These are phyloP conservation scores for Carapus acus DNA, from an alignment of 2,797 vertebrate species.

Conservation along the genomic window DNA sequence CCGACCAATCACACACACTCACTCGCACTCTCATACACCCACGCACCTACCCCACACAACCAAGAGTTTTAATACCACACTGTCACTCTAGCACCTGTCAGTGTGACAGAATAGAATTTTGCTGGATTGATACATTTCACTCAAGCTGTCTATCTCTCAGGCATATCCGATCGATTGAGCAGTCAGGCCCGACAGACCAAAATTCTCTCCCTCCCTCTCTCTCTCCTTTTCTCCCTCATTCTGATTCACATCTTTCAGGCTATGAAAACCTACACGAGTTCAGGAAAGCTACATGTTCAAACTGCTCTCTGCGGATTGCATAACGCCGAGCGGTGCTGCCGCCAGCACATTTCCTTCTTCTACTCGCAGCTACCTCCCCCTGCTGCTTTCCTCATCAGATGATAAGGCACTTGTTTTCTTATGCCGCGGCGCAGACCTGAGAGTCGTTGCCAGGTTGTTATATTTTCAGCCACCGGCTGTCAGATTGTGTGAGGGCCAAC, in stretches of 20 bases:
- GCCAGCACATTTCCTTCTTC: constrained; percentile 42
- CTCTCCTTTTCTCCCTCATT: neutral
- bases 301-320: constrained; percentile 48
- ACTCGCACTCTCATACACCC: neutral
- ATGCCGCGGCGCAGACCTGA: constrained; percentile 28
- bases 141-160: neutral
- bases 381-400: constrained; percentile 38
- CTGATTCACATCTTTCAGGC: neutral
- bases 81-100: neutral
- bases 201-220: too few species aligned
- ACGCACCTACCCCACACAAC: neutral
- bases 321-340: constrained; percentile 31
- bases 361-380: constrained; percentile 43
- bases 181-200: neutral
- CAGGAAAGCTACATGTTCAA: constrained; percentile 52
- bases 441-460: constrained; percentile 17
- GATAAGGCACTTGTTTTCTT: constrained; percentile 26
- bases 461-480: constrained; percentile 7
- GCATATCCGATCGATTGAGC: neutral
- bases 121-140: constrained; percentile 1
- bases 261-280: constrained; percentile 19
- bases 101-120: constrained; percentile 1
- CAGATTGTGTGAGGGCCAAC: neutral
- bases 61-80: neutral
- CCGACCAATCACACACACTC: constrained; percentile 3